Evolutionary conservation across 2,888 invertebrate species (phyloP).

Genomic region (Monoplex corrugatus): DNA sequence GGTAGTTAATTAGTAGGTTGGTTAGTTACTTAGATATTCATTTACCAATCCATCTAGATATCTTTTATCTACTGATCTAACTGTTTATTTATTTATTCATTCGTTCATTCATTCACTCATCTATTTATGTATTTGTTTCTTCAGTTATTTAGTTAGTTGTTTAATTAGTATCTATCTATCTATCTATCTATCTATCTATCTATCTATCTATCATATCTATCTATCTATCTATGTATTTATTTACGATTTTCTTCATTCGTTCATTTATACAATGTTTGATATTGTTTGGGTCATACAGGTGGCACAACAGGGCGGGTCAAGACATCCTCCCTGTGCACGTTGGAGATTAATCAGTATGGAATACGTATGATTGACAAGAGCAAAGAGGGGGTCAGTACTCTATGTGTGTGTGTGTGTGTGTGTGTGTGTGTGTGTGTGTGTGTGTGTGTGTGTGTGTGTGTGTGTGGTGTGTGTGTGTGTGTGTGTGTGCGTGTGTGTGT

Average conservation of each 20-base stretch:
- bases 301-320: constrained; percentile 69
- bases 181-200: background rate
- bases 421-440: background rate
- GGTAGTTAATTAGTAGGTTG: too few species aligned
- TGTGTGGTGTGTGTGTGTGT: background rate
- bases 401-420: constrained; percentile 3
- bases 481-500: background rate
- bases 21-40: too few species aligned
- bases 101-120: too few species aligned
- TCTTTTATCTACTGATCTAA: too few species aligned
- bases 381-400: constrained; percentile 70
- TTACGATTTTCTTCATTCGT: background rate
- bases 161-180: too few species aligned
- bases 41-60: too few species aligned
- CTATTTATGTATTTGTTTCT: too few species aligned
- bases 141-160: too few species aligned
- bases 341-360: constrained; percentile 97
- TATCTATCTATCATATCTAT: background rate
- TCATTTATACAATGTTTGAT: background rate
- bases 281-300: constrained; percentile 64
- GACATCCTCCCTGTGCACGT: constrained; percentile 85
- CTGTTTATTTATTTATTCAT: too few species aligned
- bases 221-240: background rate
- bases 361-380: constrained; percentile 93
- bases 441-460: background rate